These are phyloP conservation scores for Euzophera pinguis DNA, from an alignment of 2,888 invertebrate species.

Conservation along the genomic window DNA sequence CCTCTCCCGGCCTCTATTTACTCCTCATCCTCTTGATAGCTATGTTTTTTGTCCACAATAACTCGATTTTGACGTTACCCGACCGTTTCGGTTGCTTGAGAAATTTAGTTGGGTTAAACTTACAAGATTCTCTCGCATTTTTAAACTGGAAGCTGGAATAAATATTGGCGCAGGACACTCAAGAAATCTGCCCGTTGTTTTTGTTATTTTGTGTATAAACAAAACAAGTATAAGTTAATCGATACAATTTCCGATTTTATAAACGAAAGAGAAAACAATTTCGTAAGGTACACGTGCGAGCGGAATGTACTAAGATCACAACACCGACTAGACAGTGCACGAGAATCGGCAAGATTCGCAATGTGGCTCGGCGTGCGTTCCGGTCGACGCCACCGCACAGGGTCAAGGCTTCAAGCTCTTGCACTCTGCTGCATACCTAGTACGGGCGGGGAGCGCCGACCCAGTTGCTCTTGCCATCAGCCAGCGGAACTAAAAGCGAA, in stretches of 20 bases:
- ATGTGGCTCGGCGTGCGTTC: conserved; percentile 71
- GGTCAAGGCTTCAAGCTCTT: conserved; percentile 75
- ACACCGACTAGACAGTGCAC: conserved; percentile 53
- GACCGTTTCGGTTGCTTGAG: conserved; percentile 33
- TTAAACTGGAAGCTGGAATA: conserved; percentile 2
- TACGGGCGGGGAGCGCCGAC: conserved; percentile 41
- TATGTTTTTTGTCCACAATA: conserved; percentile 48
- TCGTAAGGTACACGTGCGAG: conserved; percentile 61
- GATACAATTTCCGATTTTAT: conserved; percentile 37
- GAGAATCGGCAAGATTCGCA: conserved; percentile 68
- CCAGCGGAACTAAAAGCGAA: conserved; percentile 69
- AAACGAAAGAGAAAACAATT: conserved; percentile 62
- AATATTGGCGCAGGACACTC: background rate
- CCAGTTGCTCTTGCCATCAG: conserved; percentile 42
- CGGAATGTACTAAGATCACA: conserved; percentile 67
- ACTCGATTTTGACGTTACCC: conserved; percentile 59
- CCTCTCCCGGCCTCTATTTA: conserved; percentile 51
- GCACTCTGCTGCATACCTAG: conserved; percentile 67
- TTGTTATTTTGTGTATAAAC: conserved; percentile 9
- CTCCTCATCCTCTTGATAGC: conserved; percentile 46
- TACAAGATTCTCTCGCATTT: no score
- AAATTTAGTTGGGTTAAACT: no score
- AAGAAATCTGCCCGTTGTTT: conserved; percentile 11
- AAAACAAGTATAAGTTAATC: conserved; percentile 30
- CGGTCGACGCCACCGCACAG: conserved; percentile 79